phyloP scores from a whole-genome alignment of 1,140 invertebrate genomes.

The Anastrepha obliqua region DNA sequence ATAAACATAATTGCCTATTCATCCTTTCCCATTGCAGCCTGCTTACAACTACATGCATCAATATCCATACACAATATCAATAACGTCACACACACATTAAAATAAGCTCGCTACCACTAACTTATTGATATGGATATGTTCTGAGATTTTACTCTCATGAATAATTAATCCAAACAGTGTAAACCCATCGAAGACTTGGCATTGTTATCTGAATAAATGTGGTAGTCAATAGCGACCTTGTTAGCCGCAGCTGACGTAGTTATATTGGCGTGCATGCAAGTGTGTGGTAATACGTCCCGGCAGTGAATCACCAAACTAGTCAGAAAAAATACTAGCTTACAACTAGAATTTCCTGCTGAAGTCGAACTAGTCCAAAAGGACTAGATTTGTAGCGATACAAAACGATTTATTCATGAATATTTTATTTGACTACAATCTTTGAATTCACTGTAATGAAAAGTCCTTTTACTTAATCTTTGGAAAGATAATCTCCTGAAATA shows the following conservation, averaged over 20 bases:
- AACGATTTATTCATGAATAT: too few species aligned
- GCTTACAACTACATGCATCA: neutral
- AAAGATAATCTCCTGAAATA: too few species aligned
- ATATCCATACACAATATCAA: neutral
- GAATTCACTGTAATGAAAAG: too few species aligned
- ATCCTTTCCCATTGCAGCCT: neutral
- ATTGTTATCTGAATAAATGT: neutral
- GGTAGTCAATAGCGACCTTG: neutral
- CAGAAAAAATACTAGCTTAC: too few species aligned
- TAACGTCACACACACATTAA: neutral
- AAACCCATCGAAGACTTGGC: neutral
- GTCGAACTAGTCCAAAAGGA: too few species aligned
- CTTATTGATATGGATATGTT: neutral
- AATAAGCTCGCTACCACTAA: neutral
- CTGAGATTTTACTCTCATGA: conserved; percentile 17
- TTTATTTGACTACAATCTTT: too few species aligned
- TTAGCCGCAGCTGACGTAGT: neutral
- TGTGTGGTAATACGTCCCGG: too few species aligned
- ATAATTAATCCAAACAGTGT: conserved; percentile 20
- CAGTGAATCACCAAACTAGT: too few species aligned
- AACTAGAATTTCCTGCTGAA: too few species aligned
- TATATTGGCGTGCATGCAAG: too few species aligned
- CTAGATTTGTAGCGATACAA: too few species aligned
- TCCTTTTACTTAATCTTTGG: too few species aligned
- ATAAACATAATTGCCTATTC: neutral